Base-by-base conservation (phyloP, 2,797 vertebrate species). In the Platalea minor region DNA sequence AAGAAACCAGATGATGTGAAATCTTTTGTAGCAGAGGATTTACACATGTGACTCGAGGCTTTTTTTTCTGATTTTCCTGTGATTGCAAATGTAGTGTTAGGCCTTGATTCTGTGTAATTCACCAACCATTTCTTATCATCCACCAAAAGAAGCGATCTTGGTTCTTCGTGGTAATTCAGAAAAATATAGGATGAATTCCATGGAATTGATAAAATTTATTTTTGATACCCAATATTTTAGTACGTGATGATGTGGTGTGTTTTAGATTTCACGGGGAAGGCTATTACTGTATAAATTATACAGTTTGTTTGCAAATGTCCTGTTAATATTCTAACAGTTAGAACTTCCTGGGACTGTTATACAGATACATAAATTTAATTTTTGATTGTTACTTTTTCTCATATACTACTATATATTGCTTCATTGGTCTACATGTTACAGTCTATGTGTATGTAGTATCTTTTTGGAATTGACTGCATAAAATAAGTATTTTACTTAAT, bases 111-210 rank as follows among this genome's bases (percentile, higher is more conserved):
- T 67, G 9, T 51, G 25, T 51, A 89, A 82, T 59, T 83, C 13
- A 0, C 18, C 15, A 65, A 19, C 20, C 9, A 2, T 48, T 68
- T 81, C 10, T 7, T 35, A 3, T 20, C 1, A 4, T 33, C 24
- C 8, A 53, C 21, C 29, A 33, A 35, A 87, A 72, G 17, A 43
- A 41, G 46, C 77, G 8, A 37, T 68, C 8, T 63, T 7, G 9
- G 17, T 64, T 84, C 16, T 67, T 53, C n/a, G 28, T 39, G 10
- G 10, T 33, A 33, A 56, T 72, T 51, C 0, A 11, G 61, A 79
- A 57, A 59, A 59, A 46, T 4, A 20, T 2, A 29, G 20, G 24
- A 51, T 81, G 3, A 43, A 75, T 86, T 88, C 17, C 5, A 26
- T 41, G 12, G 46, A 51, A 48, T 12, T 59, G 18, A 50, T 26